Evolutionary conservation across 1,140 invertebrate species (phyloP), one percentile per base, ranked within the genome.

Genomic region (Saccostrea cuccullata): DNA sequence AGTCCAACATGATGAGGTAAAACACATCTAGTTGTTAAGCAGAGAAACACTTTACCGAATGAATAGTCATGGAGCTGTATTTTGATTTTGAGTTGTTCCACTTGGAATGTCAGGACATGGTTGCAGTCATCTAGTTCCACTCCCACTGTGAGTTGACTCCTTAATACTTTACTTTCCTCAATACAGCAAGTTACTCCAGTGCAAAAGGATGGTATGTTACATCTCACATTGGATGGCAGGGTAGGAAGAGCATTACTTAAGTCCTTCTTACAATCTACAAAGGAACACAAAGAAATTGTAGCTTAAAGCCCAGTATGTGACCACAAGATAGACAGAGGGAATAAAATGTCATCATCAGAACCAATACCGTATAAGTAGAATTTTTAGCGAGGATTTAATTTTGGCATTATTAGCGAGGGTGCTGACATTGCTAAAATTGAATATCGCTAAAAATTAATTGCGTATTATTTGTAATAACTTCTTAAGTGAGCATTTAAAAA

Each of bases 91-190:
- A 60, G 84, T 36, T 85, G 47, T 85, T 85, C 84, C 30, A 85
- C 15, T 36, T 85, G 84, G 26, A 85, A 36, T n/a, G 30, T 36
- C 56, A 85, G n/a, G 13, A 85, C 11, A 30, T 85, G 84, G 56
- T 60, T 85, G 23, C 84, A 85, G 58, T 85, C 84, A 85, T 85
- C 84, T 13, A 85, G 55, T 85, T 36, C 58, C 17, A 85, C 84
- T 56, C 58, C 55, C 2, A 64, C 56, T 30, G 47, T 36, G 58
- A 85, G 23, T 9, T 20, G 17, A 13, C 55, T 58, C 84, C 56
- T 60, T 26, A 85, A 58, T 30, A 58, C 55, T 17, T n/a, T 60
- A 11, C 8, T 56, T 20, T 85, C 84, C 8, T 64, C 55, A 17
- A 64, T 85, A 64, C 84, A 85, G 20, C 84, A 85, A 47, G 47